Evolutionary conservation across 2,113 vertebrate species (phyloP).

Genomic region (Seriola aureovittata): DNA sequence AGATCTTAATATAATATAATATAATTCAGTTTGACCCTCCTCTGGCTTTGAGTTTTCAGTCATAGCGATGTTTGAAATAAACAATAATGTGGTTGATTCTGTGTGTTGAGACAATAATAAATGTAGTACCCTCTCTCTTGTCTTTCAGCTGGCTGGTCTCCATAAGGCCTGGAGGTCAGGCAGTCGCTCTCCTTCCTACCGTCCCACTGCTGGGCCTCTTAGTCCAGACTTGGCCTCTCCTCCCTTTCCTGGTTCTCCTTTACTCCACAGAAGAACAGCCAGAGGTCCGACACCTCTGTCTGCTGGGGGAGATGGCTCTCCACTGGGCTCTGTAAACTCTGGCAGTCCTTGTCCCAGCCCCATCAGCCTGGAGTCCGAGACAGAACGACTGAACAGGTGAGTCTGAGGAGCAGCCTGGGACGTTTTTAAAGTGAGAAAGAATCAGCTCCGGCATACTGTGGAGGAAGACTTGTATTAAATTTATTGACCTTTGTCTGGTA

Average conservation of each 20-base stretch:
- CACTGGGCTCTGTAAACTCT: conserved; percentile 63
- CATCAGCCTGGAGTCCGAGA: conserved; percentile 75
- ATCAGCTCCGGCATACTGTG: background rate
- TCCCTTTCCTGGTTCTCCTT: conserved; percentile 81
- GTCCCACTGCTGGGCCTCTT: conserved; percentile 57
- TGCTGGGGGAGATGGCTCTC: conserved; percentile 62
- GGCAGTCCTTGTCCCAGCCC: conserved; percentile 64
- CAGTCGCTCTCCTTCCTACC: conserved; percentile 61
- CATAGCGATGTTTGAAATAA: background rate
- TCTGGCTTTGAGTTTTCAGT: background rate
- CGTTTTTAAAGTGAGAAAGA: conserved; percentile 1
- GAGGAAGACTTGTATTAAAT: background rate
- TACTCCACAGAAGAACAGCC: conserved; percentile 71
- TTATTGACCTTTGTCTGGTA: background rate
- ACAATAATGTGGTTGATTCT: background rate
- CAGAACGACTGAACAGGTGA: conserved; percentile 82
- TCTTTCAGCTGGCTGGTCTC: conserved; percentile 82
- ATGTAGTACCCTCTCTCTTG: background rate
- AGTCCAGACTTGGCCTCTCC: conserved; percentile 81
- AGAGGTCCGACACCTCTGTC: conserved; percentile 58
- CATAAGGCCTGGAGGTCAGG: conserved; percentile 81
- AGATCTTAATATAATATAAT: background rate
- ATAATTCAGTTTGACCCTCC: background rate
- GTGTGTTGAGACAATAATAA: background rate
- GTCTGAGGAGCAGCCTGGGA: conserved; percentile 2